Conservation (phyloP, 1,140 invertebrate species). For the Reticulitermes speratus region DNA sequence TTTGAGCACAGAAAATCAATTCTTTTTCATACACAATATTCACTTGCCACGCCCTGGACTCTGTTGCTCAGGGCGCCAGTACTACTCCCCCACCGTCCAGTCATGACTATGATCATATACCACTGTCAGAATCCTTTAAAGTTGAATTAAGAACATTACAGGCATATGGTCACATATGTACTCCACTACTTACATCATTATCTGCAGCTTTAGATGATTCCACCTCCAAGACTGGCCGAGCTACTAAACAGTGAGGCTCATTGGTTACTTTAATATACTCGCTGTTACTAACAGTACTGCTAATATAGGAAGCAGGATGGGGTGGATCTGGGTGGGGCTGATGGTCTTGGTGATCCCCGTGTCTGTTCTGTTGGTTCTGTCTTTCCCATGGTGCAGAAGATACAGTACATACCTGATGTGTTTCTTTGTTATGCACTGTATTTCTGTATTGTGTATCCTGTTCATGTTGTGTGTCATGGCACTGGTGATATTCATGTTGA, state of each 20-base stretch:
- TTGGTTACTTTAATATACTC: neutral
- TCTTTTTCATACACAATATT: too few relatives aligned
- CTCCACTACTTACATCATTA: slow-evolving; percentile 20
- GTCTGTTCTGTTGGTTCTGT: neutral
- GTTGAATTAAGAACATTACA: too few relatives aligned
- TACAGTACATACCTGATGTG: neutral
- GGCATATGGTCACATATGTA: neutral
- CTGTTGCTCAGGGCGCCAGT: too few relatives aligned
- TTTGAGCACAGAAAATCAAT: too few relatives aligned
- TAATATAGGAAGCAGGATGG: neutral
- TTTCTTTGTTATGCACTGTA: neutral
- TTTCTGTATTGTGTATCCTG: neutral
- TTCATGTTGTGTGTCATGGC: slow-evolving; percentile 30
- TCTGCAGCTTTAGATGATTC: slow-evolving; percentile 8
- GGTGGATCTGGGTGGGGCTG: neutral
- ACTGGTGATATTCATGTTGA: neutral
- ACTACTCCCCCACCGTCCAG: too few relatives aligned
- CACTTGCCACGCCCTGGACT: too few relatives aligned
- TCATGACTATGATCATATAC: neutral
- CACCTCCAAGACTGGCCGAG: neutral
- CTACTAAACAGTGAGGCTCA: slow-evolving; percentile 25
- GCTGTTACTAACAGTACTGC: neutral
- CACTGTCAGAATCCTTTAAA: too few relatives aligned
- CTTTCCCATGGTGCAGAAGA: neutral
- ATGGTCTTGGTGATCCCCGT: neutral